Evolutionary conservation across 2,888 invertebrate genomes (phyloP).

Genomic region (Perizoma affinitatum): DNA sequence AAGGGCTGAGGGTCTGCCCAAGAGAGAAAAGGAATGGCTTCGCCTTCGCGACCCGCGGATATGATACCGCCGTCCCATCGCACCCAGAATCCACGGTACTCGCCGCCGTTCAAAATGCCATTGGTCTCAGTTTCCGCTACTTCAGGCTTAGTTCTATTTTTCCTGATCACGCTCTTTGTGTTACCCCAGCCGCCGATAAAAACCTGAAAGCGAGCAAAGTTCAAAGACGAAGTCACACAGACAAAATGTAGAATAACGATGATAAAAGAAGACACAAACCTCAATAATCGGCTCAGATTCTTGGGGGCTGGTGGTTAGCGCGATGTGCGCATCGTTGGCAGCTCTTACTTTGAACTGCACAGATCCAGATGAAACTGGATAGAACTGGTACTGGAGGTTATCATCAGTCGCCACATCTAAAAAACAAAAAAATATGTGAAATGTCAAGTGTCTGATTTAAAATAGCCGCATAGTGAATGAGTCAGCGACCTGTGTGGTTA

Average conservation of each 20-base stretch:
- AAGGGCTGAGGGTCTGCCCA: constrained; percentile 89
- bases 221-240: not conserved
- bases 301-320: constrained; percentile 88
- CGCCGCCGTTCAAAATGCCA: constrained; percentile 87
- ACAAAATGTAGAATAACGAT: not conserved
- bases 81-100: constrained; percentile 93
- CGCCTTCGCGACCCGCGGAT: constrained; percentile 89
- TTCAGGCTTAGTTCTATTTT: constrained; percentile 90
- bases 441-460: constrained; percentile 27
- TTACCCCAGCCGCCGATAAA: constrained; percentile 96
- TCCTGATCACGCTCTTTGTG: constrained; percentile 91
- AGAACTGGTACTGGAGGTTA: constrained; percentile 92
- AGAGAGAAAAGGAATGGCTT: constrained; percentile 88
- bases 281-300: constrained; percentile 92
- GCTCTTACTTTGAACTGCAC: constrained; percentile 92
- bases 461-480: constrained; percentile 33
- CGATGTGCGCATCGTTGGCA: constrained; percentile 93
- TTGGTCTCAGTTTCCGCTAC: constrained; percentile 89
- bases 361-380: constrained; percentile 87
- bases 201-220: constrained; percentile 69
- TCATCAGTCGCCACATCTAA: constrained; percentile 92
- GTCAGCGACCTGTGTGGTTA: constrained; percentile 41
- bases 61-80: constrained; percentile 89
- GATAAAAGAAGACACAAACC: constrained; percentile 60
- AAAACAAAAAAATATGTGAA: constrained; percentile 46